A percentile compares a stretch with the other conserved stretches of the same genome.
These are phyloP conservation scores for Achatina immaculata DNA, from an alignment of 1,140 invertebrate species.

Conservation along the genomic window DNA sequence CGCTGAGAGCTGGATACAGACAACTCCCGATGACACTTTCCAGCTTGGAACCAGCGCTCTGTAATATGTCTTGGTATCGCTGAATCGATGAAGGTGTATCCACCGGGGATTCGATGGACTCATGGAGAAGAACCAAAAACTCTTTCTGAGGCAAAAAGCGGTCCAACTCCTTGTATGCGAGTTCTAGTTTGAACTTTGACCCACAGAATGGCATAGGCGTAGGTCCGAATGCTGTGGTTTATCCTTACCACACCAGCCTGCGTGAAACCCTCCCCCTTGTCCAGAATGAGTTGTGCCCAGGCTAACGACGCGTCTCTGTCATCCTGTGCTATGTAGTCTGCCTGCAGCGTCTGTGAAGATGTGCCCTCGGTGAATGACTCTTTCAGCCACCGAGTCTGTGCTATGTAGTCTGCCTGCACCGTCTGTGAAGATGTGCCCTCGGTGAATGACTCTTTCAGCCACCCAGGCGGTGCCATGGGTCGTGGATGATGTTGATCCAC, in stretches of 20 bases:
- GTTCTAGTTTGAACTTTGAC: slow-evolving; percentile 13
- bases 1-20: slow-evolving; percentile 35
- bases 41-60: neutral
- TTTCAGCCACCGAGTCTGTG: no score
- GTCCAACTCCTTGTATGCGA: neutral
- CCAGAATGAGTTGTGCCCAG: neutral
- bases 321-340: neutral
- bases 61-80: neutral
- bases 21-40: slow-evolving; percentile 3
- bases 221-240: slow-evolving; percentile 36
- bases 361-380: neutral
- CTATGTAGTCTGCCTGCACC: no score
- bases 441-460: no score
- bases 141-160: neutral
- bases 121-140: neutral
- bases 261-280: neutral
- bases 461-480: no score
- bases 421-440: no score
- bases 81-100: neutral
- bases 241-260: slow-evolving; percentile 29
- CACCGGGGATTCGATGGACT: neutral
- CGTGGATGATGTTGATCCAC: no score
- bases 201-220: slow-evolving; percentile 25
- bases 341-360: neutral
- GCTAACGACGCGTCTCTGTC: neutral